Percentiles rank a stretch among this genome's conserved stretches.
These are phyloP conservation scores for Micropoecilia bifurca DNA, from an alignment of 2,797 vertebrate genomes.

Conservation along the genomic window DNA sequence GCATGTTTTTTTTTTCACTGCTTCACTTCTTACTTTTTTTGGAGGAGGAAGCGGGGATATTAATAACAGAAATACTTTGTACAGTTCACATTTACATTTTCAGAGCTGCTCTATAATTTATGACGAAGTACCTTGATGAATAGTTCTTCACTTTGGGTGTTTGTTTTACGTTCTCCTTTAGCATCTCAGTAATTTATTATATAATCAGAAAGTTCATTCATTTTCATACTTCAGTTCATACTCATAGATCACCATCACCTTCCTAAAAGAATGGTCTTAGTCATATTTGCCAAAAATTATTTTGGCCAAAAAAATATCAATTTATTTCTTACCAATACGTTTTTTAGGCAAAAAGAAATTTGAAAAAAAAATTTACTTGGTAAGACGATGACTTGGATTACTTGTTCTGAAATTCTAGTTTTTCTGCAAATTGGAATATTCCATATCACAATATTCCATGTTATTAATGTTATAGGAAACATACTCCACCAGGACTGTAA, in stretches of 20 bases:
- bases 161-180: background rate
- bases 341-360: too few species aligned
- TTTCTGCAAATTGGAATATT: background rate
- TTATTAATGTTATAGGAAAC: background rate
- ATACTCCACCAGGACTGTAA: background rate
- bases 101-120: slow-evolving; percentile 67
- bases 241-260: background rate
- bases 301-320: background rate
- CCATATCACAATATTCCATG: background rate
- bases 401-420: background rate
- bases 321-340: too few species aligned
- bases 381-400: too few species aligned
- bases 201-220: background rate
- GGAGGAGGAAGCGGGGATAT: slow-evolving; percentile 11
- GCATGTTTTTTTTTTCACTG: slow-evolving; percentile 42
- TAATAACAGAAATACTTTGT: slow-evolving; percentile 51
- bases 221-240: background rate
- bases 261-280: too few species aligned
- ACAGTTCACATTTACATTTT: slow-evolving; percentile 61
- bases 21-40: slow-evolving; percentile 41
- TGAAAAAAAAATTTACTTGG: too few species aligned
- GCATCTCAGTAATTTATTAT: background rate
- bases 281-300: too few species aligned
- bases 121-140: slow-evolving; percentile 50
- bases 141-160: background rate